These are phyloP conservation scores for Sinotaia quadrata DNA, from an alignment of 2,888 invertebrate genomes.

Conservation along the genomic window DNA sequence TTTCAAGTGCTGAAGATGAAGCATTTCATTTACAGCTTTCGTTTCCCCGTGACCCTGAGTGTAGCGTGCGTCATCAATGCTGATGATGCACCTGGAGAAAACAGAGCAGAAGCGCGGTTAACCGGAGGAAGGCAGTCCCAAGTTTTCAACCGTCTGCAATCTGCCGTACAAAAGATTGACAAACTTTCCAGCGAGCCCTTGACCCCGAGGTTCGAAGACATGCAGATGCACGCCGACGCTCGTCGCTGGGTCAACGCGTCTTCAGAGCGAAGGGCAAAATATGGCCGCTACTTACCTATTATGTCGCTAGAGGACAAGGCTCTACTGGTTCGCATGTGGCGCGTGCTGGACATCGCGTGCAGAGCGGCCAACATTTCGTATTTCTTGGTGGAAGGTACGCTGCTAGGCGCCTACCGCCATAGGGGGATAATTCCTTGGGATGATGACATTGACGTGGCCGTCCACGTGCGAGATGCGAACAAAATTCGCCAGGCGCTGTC, in stretches of 20 bases:
- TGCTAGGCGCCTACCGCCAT: constrained; percentile 41
- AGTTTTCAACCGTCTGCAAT: too few relatives aligned
- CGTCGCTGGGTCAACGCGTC: neutral
- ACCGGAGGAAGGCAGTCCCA: too few relatives aligned
- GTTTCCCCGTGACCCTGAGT: neutral
- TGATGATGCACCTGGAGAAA: neutral
- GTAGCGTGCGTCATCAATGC: neutral
- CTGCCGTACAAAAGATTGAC: too few relatives aligned
- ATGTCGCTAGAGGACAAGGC: neutral
- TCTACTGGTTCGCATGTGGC: neutral
- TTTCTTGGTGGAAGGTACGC: constrained; percentile 21
- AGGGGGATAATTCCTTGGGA: constrained; percentile 51
- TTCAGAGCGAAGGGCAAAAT: neutral
- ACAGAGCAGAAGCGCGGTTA: too few relatives aligned
- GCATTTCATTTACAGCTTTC: neutral
- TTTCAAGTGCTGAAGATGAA: neutral
- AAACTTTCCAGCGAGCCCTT: neutral
- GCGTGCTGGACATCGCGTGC: neutral
- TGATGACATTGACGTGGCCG: constrained; percentile 48
- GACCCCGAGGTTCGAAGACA: neutral
- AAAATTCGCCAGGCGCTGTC: constrained; percentile 25
- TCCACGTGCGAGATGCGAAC: constrained; percentile 30
- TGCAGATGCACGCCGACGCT: neutral
- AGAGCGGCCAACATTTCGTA: constrained; percentile 4
- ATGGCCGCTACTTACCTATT: neutral